Evolutionary conservation across 2,113 vertebrate genomes (phyloP).

Genomic region (Crypturellus undulatus): DNA sequence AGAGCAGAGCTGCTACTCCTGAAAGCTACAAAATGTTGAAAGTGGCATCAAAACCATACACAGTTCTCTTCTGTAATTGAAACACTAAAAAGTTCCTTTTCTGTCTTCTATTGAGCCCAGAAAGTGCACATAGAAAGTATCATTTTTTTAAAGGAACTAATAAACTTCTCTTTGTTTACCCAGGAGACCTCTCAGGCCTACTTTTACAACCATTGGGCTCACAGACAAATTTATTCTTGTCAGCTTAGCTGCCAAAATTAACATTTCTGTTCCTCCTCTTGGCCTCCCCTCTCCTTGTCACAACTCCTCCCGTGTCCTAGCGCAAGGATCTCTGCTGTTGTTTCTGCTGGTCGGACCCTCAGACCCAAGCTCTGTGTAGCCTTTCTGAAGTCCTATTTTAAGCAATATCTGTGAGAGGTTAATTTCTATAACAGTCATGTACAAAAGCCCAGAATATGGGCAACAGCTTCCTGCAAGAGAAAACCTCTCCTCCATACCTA

Average conservation of each 20-base stretch:
- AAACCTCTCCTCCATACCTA: constrained; percentile 33
- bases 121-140: background rate
- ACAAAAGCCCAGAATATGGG: constrained; percentile 29
- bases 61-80: constrained; percentile 19
- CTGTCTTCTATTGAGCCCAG: background rate
- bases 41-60: constrained; percentile 1
- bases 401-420: constrained; percentile 25
- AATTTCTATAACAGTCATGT: constrained; percentile 53
- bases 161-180: constrained; percentile 68
- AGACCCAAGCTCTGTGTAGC: constrained; percentile 19
- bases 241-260: constrained; percentile 56
- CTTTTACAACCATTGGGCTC: constrained; percentile 47
- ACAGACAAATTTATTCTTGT: constrained; percentile 54
- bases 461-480: background rate
- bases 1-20: background rate
- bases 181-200: constrained; percentile 46
- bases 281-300: constrained; percentile 23
- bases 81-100: constrained; percentile 19
- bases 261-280: constrained; percentile 31
- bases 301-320: background rate
- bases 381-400: constrained; percentile 27
- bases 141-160: constrained; percentile 34
- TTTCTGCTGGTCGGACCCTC: constrained; percentile 30
- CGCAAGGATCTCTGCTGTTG: constrained; percentile 41
- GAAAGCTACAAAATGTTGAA: background rate